Percentiles rank a stretch among this genome's conserved stretches.
These are phyloP conservation scores for Bombus affinis DNA, from an alignment of 1,140 invertebrate genomes.

Conservation along the genomic window DNA sequence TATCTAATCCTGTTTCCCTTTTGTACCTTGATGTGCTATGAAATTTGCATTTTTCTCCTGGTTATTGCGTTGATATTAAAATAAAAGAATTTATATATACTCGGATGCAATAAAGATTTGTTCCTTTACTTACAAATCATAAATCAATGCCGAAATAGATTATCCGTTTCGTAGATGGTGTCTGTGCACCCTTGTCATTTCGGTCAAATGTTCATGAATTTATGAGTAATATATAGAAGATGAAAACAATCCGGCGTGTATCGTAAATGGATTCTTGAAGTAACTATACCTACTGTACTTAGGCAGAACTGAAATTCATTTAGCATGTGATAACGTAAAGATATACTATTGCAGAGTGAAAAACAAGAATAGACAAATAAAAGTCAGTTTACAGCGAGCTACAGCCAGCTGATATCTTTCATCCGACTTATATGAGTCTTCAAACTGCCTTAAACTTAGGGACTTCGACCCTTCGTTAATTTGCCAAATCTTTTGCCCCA, in stretches of 20 bases:
- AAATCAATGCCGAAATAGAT: neutral
- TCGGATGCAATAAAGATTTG: neutral
- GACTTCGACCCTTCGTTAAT: neutral
- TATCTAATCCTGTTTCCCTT: neutral
- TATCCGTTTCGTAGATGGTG: neutral
- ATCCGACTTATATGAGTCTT: neutral
- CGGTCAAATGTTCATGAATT: neutral
- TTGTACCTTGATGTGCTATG: neutral
- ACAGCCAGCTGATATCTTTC: neutral
- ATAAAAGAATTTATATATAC: too few species aligned
- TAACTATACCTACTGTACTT: too few species aligned
- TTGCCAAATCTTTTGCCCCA: neutral
- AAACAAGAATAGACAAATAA: too few species aligned
- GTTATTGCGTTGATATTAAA: too few species aligned
- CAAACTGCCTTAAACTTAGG: too few species aligned
- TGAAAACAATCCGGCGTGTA: neutral
- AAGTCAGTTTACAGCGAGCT: too few species aligned
- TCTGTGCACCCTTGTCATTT: too few species aligned
- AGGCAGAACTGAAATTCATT: too few species aligned
- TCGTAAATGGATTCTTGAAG: neutral
- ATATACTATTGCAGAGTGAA: too few species aligned
- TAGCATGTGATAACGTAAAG: too few species aligned
- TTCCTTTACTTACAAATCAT: too few species aligned
- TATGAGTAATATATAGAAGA: neutral
- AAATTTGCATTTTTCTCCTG: neutral